Percentiles rank a stretch among this genome's conserved stretches.
Evolutionary conservation across 2,113 vertebrate genomes (phyloP).

Genomic region (Polyodon spathula): DNA sequence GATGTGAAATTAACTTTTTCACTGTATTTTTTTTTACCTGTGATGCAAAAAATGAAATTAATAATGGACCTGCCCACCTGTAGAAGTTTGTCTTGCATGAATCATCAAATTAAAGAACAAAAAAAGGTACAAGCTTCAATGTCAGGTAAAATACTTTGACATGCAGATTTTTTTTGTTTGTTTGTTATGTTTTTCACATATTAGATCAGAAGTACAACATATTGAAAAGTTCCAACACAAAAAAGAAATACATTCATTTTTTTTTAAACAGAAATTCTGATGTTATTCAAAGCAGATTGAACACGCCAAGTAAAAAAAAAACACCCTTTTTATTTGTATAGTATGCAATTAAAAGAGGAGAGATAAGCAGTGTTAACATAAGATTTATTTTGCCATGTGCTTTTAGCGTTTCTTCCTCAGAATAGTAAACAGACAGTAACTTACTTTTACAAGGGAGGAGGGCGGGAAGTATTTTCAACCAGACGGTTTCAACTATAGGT

Average conservation of each 20-base stretch:
- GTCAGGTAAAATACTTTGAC: neutral
- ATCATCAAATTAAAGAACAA: neutral
- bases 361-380: neutral
- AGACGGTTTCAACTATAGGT: too few relatives aligned
- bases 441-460: constrained; percentile 15
- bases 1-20: too few relatives aligned
- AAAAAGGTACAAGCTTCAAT: neutral
- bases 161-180: constrained; percentile 4
- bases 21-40: too few relatives aligned
- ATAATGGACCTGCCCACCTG: too few relatives aligned
- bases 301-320: neutral
- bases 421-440: constrained; percentile 35
- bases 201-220: neutral
- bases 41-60: too few relatives aligned
- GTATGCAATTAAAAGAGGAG: neutral
- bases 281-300: neutral
- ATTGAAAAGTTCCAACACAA: neutral
- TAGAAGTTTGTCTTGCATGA: neutral
- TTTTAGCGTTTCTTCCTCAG: too few relatives aligned
- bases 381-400: neutral
- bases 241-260: constrained; percentile 5
- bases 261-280: neutral
- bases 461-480: too few relatives aligned
- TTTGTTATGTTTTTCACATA: neutral
- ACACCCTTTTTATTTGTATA: neutral